Evolutionary conservation across 2,888 invertebrate species (phyloP).

Genomic region (Lithodes maja): DNA sequence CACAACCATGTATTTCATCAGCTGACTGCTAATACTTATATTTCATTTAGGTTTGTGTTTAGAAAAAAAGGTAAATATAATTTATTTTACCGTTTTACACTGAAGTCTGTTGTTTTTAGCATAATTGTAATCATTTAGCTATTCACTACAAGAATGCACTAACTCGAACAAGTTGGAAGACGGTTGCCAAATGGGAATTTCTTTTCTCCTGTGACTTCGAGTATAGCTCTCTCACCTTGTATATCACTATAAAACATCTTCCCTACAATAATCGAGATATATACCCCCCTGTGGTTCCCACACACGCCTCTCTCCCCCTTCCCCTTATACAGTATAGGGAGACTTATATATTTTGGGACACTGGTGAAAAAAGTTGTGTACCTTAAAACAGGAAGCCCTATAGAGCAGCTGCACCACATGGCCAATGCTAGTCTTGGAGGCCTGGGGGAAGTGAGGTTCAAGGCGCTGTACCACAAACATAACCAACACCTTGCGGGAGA

Average conservation of each 20-base stretch:
- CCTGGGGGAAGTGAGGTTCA: constrained; percentile 95
- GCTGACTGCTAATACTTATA: too few species aligned
- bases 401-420: constrained; percentile 98
- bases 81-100: too few species aligned
- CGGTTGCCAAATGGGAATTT: too few species aligned
- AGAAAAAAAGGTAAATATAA: too few species aligned
- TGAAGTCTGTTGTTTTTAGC: too few species aligned
- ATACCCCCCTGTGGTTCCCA: neutral
- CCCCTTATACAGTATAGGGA: neutral
- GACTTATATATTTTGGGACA: neutral
- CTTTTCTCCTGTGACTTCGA: too few species aligned
- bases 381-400: constrained; percentile 98
- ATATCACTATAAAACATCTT: neutral
- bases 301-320: too few species aligned
- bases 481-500: constrained; percentile 95
- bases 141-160: too few species aligned
- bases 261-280: neutral
- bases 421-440: constrained; percentile 98
- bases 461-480: constrained; percentile 98
- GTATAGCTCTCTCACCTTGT: constrained; percentile 5
- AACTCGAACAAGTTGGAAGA: too few species aligned
- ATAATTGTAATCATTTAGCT: neutral
- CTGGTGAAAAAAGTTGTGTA: too few species aligned
- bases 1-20: too few species aligned
- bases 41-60: too few species aligned